These are phyloP conservation scores for Luehdorfia chinensis DNA, from an alignment of 1,140 invertebrate genomes.

Conservation along the genomic window DNA sequence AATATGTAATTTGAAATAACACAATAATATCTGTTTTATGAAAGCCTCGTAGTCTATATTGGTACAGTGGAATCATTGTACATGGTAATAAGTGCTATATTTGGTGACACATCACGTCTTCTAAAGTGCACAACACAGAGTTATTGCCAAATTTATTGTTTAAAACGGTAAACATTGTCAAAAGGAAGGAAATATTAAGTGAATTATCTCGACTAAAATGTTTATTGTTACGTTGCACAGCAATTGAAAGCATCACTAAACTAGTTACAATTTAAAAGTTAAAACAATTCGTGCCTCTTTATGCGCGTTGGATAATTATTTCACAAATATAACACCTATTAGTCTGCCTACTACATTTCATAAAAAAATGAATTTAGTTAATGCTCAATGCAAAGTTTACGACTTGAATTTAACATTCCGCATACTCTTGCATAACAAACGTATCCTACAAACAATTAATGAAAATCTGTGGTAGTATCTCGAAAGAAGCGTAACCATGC, in stretches of 20 bases:
- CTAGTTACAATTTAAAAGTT: background rate
- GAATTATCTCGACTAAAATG: constrained; percentile 4
- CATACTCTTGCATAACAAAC: background rate
- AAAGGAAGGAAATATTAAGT: background rate
- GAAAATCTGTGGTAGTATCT: constrained; percentile 42
- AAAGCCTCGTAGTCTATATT: constrained; percentile 16
- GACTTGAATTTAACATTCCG: background rate
- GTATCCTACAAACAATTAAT: constrained; percentile 16
- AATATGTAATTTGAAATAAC: constrained; percentile 16
- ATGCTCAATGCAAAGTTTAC: constrained; percentile 1
- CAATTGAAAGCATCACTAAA: constrained; percentile 6
- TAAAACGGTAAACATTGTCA: background rate
- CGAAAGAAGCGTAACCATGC: constrained; percentile 18
- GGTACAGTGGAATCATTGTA: constrained; percentile 6
- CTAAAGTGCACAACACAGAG: background rate
- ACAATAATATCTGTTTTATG: constrained; percentile 9
- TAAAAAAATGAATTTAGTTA: constrained; percentile 2
- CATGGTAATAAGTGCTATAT: constrained; percentile 14
- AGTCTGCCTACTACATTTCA: constrained; percentile 1
- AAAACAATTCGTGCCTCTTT: background rate
- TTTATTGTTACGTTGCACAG: background rate
- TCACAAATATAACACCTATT: constrained; percentile 47
- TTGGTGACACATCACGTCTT: background rate
- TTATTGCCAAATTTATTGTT: background rate
- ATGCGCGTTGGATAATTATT: background rate